Base-by-base conservation (phyloP, 2,113 vertebrate species). In the Chelonoidis abingdonii region DNA sequence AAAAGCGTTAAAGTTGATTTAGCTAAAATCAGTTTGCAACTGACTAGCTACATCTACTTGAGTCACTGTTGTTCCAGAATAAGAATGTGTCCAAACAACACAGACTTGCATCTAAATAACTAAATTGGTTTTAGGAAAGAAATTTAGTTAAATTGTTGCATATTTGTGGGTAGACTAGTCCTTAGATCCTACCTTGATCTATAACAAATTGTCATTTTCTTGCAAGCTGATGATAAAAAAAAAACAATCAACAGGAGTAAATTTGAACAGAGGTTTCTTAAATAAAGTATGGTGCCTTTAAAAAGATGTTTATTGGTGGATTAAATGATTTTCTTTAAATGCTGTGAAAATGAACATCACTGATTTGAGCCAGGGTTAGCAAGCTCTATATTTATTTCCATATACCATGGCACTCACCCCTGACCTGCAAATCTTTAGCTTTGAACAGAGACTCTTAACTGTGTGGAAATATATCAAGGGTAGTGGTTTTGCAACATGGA, bases 321-420 rank as follows among this genome's bases (percentile, higher is more conserved):
- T 35, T 62, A 75, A 75, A 75, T 38, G 4, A 75, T n/a, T 75
- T 75, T 75, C 38, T 62, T 62, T 62, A 62, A 35, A 41, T 75
- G n/a, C 35, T 75, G 35, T 41, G 38, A 75, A 75, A 24, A 31
- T 57, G 1, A 75, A 59, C 16, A 1, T n/a, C 14, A 53, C n/a
- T 5, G 57, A 75, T 78, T 10, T 47, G 2, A 19, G 29, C 5
- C 47, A 3, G 5, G 1, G 8, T 75, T 21, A 21, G 38, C 35
- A 75, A 78, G 41, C 75, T 47, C 41, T 44, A 12, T 78, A 7
- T 22, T 75, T 76, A 72, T 44, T 62, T 50, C 56, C 0, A 6
- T 4, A 1, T 0, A 0, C 27, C 65, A 19, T 6, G n/a, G 78
- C 41, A 65, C 54, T 16, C 4, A n/a, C 14, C 17, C 10, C 72